These are phyloP conservation scores for Hippoglossus stenolepis DNA, from an alignment of 2,113 vertebrate genomes.

Conservation along the genomic window DNA sequence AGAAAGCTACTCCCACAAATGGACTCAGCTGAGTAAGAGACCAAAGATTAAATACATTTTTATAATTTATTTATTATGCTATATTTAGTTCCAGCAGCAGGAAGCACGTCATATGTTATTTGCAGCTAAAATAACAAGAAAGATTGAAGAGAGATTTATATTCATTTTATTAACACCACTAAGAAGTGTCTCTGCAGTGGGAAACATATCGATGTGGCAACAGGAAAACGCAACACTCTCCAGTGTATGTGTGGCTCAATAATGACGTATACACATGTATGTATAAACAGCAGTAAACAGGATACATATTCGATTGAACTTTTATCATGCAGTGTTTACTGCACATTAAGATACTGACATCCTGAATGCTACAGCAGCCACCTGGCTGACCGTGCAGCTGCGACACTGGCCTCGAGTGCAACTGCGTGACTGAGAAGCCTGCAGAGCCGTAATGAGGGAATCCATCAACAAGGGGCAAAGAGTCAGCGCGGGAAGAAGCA, in stretches of 20 bases:
- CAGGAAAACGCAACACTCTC: background rate
- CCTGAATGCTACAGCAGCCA: constrained; percentile 33
- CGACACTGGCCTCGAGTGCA: constrained; percentile 41
- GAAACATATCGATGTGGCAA: constrained; percentile 4
- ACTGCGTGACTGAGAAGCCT: constrained; percentile 54
- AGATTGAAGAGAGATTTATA: constrained; percentile 36
- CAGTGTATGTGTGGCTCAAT: background rate
- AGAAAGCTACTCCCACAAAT: too few relatives aligned
- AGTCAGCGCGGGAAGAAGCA: constrained; percentile 57
- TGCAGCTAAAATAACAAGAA: constrained; percentile 14
- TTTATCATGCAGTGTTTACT: constrained; percentile 31
- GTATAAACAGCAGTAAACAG: background rate
- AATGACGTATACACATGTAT: background rate
- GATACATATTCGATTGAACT: constrained; percentile 27
- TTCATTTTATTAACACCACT: constrained; percentile 12
- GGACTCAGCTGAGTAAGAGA: background rate
- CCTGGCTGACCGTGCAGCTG: constrained; percentile 70
- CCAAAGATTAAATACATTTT: constrained; percentile 27
- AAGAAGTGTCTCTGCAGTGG: constrained; percentile 11
- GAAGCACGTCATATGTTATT: constrained; percentile 27
- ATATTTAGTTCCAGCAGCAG: constrained; percentile 38
- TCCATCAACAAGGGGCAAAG: constrained; percentile 69
- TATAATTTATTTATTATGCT: constrained; percentile 24
- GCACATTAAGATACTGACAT: constrained; percentile 32
- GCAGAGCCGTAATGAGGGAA: constrained; percentile 67